These are phyloP conservation scores for Pogonophryne albipinna DNA, from an alignment of 2,797 vertebrate species.

Conservation along the genomic window DNA sequence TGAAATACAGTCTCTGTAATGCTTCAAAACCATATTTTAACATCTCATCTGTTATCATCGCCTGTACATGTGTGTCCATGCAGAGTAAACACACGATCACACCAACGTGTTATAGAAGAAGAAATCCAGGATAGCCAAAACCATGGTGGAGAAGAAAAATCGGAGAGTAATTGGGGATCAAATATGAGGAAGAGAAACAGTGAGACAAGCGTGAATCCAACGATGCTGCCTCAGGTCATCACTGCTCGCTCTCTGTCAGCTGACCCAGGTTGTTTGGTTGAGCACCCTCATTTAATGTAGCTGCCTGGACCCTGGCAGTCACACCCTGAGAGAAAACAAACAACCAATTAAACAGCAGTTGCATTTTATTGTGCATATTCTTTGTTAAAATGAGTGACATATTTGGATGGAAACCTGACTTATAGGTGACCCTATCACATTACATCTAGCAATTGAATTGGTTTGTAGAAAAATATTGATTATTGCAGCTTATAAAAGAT, in stretches of 20 bases:
- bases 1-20: constrained; percentile 27
- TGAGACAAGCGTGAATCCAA: constrained; percentile 27
- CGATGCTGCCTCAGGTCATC: constrained; percentile 16
- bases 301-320: constrained; percentile 56
- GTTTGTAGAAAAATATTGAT: neutral
- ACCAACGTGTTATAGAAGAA: constrained; percentile 18
- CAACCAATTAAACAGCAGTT: neutral
- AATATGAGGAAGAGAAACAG: constrained; percentile 22
- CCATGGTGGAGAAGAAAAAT: constrained; percentile 9
- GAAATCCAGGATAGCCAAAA: constrained; percentile 50
- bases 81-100: neutral
- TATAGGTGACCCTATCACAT: neutral
- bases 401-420: too few relatives aligned
- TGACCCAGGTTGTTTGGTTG: constrained; percentile 78
- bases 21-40: constrained; percentile 23
- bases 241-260: constrained; percentile 75
- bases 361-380: too few relatives aligned
- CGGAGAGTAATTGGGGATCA: constrained; percentile 14
- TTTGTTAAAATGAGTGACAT: neutral
- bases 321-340: constrained; percentile 57
- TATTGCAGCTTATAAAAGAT: neutral
- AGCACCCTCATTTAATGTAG: constrained; percentile 28
- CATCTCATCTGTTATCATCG: neutral
- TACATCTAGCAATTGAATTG: neutral
- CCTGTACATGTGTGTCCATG: neutral